phyloP scores from a whole-genome alignment of 2,888 invertebrate genomes.

The Drepana falcataria region DNA sequence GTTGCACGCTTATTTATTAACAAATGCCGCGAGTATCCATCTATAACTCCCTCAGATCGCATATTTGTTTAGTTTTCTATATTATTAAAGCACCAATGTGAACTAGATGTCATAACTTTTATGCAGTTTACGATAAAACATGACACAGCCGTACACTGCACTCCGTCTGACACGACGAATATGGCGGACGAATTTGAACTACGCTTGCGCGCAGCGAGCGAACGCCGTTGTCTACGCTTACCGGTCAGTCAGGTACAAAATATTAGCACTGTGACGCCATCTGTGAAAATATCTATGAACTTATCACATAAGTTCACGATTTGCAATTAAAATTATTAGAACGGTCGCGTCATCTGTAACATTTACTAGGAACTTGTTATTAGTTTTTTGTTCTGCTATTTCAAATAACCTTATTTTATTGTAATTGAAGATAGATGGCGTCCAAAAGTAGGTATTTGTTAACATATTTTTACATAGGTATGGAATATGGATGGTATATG shows the following conservation, averaged over 20 bases:
- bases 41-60: slow-evolving; percentile 54
- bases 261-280: slow-evolving; percentile 42
- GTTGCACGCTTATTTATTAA: slow-evolving; percentile 69
- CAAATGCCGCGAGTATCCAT: slow-evolving; percentile 59
- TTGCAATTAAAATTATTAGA: slow-evolving; percentile 3
- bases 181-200: slow-evolving; percentile 77
- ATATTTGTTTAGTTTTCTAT: slow-evolving; percentile 57
- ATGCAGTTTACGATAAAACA: slow-evolving; percentile 72
- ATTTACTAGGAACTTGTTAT: too few relatives aligned
- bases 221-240: slow-evolving; percentile 33
- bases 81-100: slow-evolving; percentile 55
- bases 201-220: slow-evolving; percentile 56
- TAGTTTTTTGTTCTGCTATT: too few relatives aligned
- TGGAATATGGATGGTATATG: too few relatives aligned
- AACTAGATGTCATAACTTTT: slow-evolving; percentile 61
- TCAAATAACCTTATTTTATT: background rate
- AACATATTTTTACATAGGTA: too few relatives aligned
- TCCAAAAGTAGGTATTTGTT: background rate
- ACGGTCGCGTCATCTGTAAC: too few relatives aligned
- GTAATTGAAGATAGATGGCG: background rate
- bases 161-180: slow-evolving; percentile 77
- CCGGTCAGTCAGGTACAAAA: slow-evolving; percentile 54
- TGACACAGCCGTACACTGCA: slow-evolving; percentile 73
- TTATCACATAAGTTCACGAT: slow-evolving; percentile 14
- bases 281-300: slow-evolving; percentile 32